phyloP scores from a whole-genome alignment of 2,888 invertebrate species.

The Plemyria rubiginata region DNA sequence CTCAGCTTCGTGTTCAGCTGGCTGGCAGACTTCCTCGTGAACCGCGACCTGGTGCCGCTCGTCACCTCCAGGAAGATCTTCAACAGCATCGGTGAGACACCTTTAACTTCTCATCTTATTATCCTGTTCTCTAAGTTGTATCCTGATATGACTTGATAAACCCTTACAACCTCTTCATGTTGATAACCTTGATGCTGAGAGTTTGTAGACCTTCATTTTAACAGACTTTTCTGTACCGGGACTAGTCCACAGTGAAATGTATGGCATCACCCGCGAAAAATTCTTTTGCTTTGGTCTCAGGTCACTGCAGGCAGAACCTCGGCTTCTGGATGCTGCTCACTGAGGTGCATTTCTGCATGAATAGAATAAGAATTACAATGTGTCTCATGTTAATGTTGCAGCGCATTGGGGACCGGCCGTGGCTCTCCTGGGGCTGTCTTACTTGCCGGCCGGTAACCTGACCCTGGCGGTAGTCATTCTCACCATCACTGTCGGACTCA shows the following conservation, averaged over 20 bases:
- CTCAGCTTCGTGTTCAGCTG: constrained; percentile 89
- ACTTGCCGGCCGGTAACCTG: constrained; percentile 82
- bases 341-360: constrained; percentile 92
- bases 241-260: too few relatives aligned
- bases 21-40: constrained; percentile 86
- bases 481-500: constrained; percentile 89
- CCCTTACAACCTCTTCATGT: too few relatives aligned
- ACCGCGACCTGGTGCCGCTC: constrained; percentile 78
- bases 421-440: constrained; percentile 87
- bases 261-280: too few relatives aligned
- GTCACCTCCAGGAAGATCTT: constrained; percentile 87
- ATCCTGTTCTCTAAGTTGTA: too few relatives aligned
- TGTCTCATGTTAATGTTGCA: constrained; percentile 42
- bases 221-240: too few relatives aligned
- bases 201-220: too few relatives aligned
- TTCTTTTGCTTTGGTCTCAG: too few relatives aligned
- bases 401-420: constrained; percentile 89
- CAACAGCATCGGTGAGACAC: constrained; percentile 88
- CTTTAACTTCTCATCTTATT: too few relatives aligned
- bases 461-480: constrained; percentile 87
- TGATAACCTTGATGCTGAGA: too few relatives aligned
- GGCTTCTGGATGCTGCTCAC: constrained; percentile 94
- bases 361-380: background rate
- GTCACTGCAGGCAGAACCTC: constrained; percentile 90
- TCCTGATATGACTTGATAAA: too few relatives aligned